phyloP scores from a whole-genome alignment of 2,113 vertebrate species.

The Amblyopsis rosae region DNA sequence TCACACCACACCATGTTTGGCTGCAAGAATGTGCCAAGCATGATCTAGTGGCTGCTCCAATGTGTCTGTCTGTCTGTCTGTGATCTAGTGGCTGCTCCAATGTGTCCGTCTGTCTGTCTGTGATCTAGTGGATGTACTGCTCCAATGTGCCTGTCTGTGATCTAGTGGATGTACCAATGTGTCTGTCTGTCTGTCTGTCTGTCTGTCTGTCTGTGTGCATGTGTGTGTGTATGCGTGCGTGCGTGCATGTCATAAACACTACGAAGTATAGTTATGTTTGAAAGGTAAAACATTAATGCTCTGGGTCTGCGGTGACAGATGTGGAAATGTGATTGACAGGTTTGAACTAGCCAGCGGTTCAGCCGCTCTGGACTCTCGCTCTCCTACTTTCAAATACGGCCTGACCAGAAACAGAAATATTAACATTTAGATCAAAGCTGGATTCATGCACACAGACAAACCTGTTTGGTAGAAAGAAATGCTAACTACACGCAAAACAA shows the following conservation, averaged over 20 bases:
- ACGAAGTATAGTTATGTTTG: constrained; percentile 38
- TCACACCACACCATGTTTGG: constrained; percentile 55
- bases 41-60: constrained; percentile 33
- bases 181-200: neutral
- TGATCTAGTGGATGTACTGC: neutral
- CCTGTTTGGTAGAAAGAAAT: too few relatives aligned
- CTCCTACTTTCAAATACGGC: constrained; percentile 20
- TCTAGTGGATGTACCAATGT: neutral
- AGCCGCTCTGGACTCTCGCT: constrained; percentile 9
- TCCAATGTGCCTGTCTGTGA: neutral
- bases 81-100: neutral
- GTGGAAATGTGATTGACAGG: constrained; percentile 46
- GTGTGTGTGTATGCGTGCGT: constrained; percentile 4
- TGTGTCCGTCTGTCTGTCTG: constrained; percentile 13
- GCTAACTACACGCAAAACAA: too few relatives aligned
- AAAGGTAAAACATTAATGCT: constrained; percentile 62
- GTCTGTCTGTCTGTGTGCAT: neutral
- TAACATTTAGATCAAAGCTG: constrained; percentile 28
- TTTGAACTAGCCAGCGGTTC: constrained; percentile 25
- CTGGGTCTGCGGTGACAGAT: constrained; percentile 48
- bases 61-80: constrained; percentile 11
- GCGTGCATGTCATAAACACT: constrained; percentile 33
- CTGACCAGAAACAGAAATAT: constrained; percentile 23
- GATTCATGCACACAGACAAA: constrained; percentile 3
- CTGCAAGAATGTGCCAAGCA: constrained; percentile 54